Evolutionary conservation across 1,140 invertebrate genomes (phyloP), one percentile per base, ranked within the genome.

Genomic region (Brachionus calyciflorus): DNA sequence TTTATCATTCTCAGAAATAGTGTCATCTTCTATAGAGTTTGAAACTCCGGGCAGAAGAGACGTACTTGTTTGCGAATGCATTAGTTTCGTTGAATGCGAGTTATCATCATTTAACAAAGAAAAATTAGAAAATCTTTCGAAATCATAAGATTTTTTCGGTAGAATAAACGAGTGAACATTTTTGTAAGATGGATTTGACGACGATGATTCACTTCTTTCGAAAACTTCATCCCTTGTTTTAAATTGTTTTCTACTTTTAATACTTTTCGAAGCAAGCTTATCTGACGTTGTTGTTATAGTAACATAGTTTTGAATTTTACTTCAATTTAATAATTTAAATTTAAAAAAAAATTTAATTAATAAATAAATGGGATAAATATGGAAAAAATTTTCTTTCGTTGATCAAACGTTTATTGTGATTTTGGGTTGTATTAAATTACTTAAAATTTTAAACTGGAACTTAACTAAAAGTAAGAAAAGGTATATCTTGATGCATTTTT

Each of bases 241-340:
- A 80, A 80, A 63, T 79, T 80, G 65, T 79, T 79, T 33, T 82
- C 80, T 60, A 75, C 80, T 80, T 69, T 80, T 83, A 70, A 80
- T 76, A 60, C 77, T 79, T 4, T 79, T 79, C 26, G 79, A 80
- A 17, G 78, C 70, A 68, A 80, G 81, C 77, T 86, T 84, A 68
- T 79, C 77, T 78, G 78, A 82, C 12, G 85, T 86, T 68, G 89
- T 88, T 80, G 90, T 89, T 41, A 92, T 87, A 80, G 91, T 89
- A 68, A 92, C 88, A 78, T 90, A 89, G 85, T 92, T 90, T 76
- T 79, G 79, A 60, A 81, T 51, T 79, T 81, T 80, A 76, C 82
- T 83, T 79, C 4, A 79, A 70, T 6, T n/a, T 10, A 49, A 40
- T 24, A 28, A 81, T 70, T 49, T 78, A 49, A 79, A 44, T 19